phyloP scores from a whole-genome alignment of 2,113 vertebrate species.

The Bostrychus sinensis region DNA sequence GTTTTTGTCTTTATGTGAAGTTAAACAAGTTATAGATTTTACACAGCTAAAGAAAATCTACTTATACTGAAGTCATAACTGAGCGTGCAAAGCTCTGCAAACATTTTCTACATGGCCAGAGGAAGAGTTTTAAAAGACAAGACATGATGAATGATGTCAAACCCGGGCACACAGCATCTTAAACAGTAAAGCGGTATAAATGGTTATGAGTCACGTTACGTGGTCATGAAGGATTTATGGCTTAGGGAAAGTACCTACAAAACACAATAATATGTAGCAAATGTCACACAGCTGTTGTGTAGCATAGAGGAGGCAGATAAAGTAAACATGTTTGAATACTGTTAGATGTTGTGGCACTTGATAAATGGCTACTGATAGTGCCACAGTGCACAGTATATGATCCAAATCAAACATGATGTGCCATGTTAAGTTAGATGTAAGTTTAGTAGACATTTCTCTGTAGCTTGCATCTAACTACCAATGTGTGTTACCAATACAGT shows the following conservation, averaged over 20 bases:
- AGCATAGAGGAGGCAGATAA: not conserved
- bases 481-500: constrained; percentile 5
- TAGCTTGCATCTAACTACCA: constrained; percentile 1
- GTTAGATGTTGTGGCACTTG: not conserved
- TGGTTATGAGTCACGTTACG: not conserved
- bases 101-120: constrained; percentile 1
- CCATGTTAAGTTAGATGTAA: not conserved
- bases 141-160: constrained; percentile 4
- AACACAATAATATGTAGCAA: constrained; percentile 1
- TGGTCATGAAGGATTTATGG: not conserved
- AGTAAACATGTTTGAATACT: not conserved
- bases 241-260: not conserved
- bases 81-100: not conserved
- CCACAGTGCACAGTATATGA: not conserved
- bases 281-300: not conserved
- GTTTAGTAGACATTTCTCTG: not conserved
- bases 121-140: constrained; percentile 2
- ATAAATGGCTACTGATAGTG: not conserved
- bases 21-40: constrained; percentile 19
- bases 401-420: not conserved
- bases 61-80: constrained; percentile 6
- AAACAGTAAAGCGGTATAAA: constrained; percentile 2
- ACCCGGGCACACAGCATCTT: not conserved
- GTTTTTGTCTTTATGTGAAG: constrained; percentile 15
- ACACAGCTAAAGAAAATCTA: constrained; percentile 6